Base-by-base conservation (phyloP, 2,113 vertebrate species). In the Epinephelus fuscoguttatus region DNA sequence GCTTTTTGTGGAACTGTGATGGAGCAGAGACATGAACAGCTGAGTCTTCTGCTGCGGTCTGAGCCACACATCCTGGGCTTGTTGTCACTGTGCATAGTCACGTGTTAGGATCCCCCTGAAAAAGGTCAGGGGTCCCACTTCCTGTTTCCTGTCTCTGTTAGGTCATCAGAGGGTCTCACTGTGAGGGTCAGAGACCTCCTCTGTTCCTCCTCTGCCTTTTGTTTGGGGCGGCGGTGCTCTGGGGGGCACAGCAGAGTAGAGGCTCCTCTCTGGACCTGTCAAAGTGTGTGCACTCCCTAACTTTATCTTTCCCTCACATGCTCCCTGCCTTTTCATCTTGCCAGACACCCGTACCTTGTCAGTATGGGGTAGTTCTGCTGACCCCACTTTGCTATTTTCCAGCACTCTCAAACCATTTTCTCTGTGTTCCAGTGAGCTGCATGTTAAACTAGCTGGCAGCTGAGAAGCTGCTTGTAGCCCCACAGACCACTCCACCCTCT, bases 121-220 rank as follows among this genome's bases (percentile, higher is more conserved):
- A 80, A 40, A 86, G 94, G 93, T 93, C 93, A 94, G 74, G 77
- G 94, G 93, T 94, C 94, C 78, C 81, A 92, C 93, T 96, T 95
- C 95, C 95, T 94, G 95, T 95, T 96, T 96, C 95, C 94, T 94
- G 94, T 94, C 88, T 92, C 83, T 81, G 79, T 87, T 83, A 81
- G 95, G 93, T 95, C 95, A 94, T 91, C 85, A 94, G 81, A 91
- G 92, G 94, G 95, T 94, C 94, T 95, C 78, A 77, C 81, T 67
- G 73, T 50, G 81, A 93, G 94, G 92, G 91, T 94, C 93, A 84
- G 50, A 78, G 85, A 93, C 89, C 94, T 92, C 85, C 90, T 87
- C 86, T 84, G 89, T 92, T 93, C 85, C 59, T 89, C 86, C 84
- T 89, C 84, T 74, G 80, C 79, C 92, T 92, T 95, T 94, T 93